These are phyloP conservation scores for Meda fulgida DNA, from an alignment of 2,797 vertebrate genomes.

Conservation along the genomic window DNA sequence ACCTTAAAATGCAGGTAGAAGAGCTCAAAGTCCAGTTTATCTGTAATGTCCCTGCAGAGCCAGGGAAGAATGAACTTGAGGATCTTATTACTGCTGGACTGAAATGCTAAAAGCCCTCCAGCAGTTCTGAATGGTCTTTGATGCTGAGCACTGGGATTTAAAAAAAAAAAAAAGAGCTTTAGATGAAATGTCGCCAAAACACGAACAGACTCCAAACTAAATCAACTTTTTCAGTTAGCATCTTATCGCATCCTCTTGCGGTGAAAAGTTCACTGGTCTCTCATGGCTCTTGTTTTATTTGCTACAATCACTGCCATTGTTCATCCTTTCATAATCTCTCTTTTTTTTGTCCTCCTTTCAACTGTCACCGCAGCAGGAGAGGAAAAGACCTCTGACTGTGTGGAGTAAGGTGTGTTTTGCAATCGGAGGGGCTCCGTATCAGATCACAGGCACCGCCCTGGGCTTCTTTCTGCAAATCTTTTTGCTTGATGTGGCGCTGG, in stretches of 20 bases:
- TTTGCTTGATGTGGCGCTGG: constrained; percentile 93
- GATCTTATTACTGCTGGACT: background rate
- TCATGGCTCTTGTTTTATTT: constrained; percentile 30
- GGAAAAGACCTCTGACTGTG: constrained; percentile 76
- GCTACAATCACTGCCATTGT: constrained; percentile 23
- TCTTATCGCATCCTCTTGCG: constrained; percentile 7
- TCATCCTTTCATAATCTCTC: background rate
- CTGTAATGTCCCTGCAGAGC: background rate
- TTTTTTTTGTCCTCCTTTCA: background rate
- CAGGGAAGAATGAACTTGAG: background rate
- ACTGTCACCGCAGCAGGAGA: constrained; percentile 67
- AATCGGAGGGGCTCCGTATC: constrained; percentile 91
- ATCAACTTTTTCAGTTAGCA: background rate
- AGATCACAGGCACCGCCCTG: constrained; percentile 90
- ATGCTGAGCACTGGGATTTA: constrained; percentile 7
- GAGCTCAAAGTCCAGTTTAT: constrained; percentile 1
- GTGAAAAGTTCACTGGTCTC: constrained; percentile 33
- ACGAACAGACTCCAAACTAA: background rate
- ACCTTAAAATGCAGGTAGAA: background rate
- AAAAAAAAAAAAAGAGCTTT: background rate
- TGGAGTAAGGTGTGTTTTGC: constrained; percentile 91
- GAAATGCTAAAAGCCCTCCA: background rate
- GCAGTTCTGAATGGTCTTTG: constrained; percentile 15
- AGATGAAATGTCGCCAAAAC: background rate
- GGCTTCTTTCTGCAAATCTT: constrained; percentile 97